Base-by-base conservation (phyloP, 1,140 invertebrate species). In the Temnothorax longispinosus region DNA sequence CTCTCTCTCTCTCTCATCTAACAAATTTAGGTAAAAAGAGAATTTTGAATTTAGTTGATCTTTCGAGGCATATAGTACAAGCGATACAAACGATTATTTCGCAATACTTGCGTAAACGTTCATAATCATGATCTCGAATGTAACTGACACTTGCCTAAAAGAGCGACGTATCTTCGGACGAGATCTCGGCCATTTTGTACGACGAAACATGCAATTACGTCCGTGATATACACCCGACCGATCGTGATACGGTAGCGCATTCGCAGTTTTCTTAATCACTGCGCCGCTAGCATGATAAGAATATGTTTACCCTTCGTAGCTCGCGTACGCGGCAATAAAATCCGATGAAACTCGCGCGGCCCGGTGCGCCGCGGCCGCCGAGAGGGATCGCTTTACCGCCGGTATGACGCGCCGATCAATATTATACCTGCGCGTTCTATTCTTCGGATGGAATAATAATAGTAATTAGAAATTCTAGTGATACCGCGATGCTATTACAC, bases 401-500 rank as follows among this genome's bases (percentile, higher is more conserved):
- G 81, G 54, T 75, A 52, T 38, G 60, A 81, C 75, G 76, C 41
- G 38, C 82, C 82, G 88, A 89, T 89, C 88, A 74, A 89, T 89
- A 89, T 89, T 89, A 76, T n/a, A 56, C 41, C 60, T 35, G 77
- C 60, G 44, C 60, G 77, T 38, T n/a, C 47, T 75, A 58, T 85
- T 88, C 87, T 81, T 75, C 76, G 41, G 52, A 35, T 54, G 32
- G 44, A 85, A 76, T 82, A 74, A 82, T 82, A 60, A 82, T 47
- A 13, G 38, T 82, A 72, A 82, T 82, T 82, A 60, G 41, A 60
- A 82, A 82, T 58, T 58, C 54, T 18, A 35, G 21, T 47, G 64
- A 18, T 41, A 65, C 15, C 18, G 62, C 18, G 62, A 52, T 54
- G 72, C 32, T 54, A 41, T 75, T 75, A 35, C 15, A 38, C 32